phyloP scores from a whole-genome alignment of 2,888 invertebrate genomes.

The Oasisia sp. region DNA sequence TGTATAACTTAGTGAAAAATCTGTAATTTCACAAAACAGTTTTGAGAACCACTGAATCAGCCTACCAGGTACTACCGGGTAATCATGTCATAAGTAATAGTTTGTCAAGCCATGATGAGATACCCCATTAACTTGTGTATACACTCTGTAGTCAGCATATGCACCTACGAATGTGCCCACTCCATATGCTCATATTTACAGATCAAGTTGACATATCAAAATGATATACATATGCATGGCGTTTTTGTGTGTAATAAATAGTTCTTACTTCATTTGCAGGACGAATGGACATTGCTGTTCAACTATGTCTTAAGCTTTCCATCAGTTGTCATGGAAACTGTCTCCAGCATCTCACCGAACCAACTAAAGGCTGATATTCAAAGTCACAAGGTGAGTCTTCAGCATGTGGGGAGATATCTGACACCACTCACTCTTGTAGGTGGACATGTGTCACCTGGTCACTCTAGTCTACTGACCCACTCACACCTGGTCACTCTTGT shows the following conservation, averaged over 20 bases:
- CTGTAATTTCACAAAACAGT: too few relatives aligned
- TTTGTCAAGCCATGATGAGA: not conserved
- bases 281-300: not conserved
- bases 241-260: not conserved
- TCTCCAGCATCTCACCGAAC: not conserved
- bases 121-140: too few relatives aligned
- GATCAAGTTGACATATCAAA: too few relatives aligned
- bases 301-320: not conserved
- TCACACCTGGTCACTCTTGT: too few relatives aligned
- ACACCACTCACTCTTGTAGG: not conserved
- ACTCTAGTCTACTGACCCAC: too few relatives aligned
- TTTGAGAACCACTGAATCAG: not conserved
- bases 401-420: not conserved
- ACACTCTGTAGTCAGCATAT: too few relatives aligned
- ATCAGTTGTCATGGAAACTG: not conserved
- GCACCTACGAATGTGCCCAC: too few relatives aligned
- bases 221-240: too few relatives aligned
- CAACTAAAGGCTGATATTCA: constrained; percentile 4
- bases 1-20: too few relatives aligned
- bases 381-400: not conserved
- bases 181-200: too few relatives aligned
- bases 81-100: not conserved
- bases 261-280: not conserved
- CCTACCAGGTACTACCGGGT: too few relatives aligned
- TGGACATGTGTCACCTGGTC: too few relatives aligned